phyloP scores from a whole-genome alignment of 2,888 invertebrate species.

The Ichneumon xanthorius region DNA sequence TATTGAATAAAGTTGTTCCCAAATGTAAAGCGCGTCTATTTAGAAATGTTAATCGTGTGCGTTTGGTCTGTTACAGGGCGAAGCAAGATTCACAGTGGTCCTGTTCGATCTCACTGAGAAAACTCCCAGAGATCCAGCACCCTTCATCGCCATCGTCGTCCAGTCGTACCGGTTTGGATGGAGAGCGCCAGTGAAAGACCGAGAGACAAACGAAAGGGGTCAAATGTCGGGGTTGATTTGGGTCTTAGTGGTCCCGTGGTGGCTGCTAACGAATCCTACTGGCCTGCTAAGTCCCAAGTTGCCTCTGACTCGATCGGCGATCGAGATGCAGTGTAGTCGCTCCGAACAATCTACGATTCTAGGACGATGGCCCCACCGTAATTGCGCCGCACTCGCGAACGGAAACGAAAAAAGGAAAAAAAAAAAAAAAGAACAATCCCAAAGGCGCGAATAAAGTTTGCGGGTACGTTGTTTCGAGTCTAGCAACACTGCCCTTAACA shows the following conservation, averaged over 20 bases:
- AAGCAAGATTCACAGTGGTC: not conserved
- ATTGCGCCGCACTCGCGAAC: not conserved
- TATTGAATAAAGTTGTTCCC: not conserved
- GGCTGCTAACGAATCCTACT: constrained; percentile 89
- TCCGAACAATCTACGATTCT: not conserved
- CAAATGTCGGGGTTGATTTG: constrained; percentile 85
- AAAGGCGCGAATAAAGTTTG: constrained; percentile 23
- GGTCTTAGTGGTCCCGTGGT: constrained; percentile 91
- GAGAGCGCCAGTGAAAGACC: constrained; percentile 9
- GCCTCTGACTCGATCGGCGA: constrained; percentile 81
- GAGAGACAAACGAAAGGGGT: constrained; percentile 28
- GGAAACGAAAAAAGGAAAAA: not conserved
- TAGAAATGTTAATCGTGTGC: not conserved
- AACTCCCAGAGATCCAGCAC: not conserved
- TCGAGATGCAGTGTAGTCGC: not conserved
- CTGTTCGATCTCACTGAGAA: constrained; percentile 33
- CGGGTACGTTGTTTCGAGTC: not conserved
- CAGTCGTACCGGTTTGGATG: constrained; percentile 59
- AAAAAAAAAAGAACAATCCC: not conserved
- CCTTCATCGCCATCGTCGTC: constrained; percentile 29
- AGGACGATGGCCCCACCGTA: not conserved
- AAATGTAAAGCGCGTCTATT: too few relatives aligned
- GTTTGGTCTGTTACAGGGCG: constrained; percentile 47
- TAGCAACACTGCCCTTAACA: not conserved
- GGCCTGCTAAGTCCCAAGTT: constrained; percentile 95